Evolutionary conservation across 2,797 vertebrate genomes (phyloP).

Genomic region (Micromesistius poutassou): DNA sequence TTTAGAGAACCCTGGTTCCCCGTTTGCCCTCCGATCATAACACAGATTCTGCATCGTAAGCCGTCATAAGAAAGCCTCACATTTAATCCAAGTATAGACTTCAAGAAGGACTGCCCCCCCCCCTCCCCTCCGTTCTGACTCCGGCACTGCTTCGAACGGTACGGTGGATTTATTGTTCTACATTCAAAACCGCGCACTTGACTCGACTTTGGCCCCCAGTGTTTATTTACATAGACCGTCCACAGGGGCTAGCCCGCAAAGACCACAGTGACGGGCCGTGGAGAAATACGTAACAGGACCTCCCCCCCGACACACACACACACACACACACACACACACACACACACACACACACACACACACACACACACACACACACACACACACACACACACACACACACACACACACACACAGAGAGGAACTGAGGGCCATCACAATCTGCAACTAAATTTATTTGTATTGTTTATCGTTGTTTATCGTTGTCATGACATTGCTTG

Average conservation of each 20-base stretch:
- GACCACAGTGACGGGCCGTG: not conserved
- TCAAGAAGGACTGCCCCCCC: not conserved
- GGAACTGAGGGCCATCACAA: no score
- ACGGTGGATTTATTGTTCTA: not conserved
- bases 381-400: no score
- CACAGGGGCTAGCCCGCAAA: not conserved
- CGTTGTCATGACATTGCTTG: no score
- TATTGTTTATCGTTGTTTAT: no score
- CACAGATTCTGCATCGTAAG: not conserved
- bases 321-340: slow-evolving; percentile 5
- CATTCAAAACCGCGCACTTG: not conserved
- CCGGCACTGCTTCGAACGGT: not conserved
- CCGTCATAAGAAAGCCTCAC: not conserved
- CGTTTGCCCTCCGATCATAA: not conserved
- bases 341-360: not conserved
- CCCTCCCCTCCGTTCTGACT: not conserved
- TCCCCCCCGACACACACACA: not conserved
- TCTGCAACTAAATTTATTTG: no score
- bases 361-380: no score
- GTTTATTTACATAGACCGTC: not conserved
- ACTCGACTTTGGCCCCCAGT: not conserved
- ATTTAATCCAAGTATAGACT: not conserved
- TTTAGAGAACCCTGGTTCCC: not conserved
- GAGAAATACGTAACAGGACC: not conserved
- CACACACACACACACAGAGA: no score